phyloP scores from a whole-genome alignment of 2,888 invertebrate species.

The Metallyticus violacea region DNA sequence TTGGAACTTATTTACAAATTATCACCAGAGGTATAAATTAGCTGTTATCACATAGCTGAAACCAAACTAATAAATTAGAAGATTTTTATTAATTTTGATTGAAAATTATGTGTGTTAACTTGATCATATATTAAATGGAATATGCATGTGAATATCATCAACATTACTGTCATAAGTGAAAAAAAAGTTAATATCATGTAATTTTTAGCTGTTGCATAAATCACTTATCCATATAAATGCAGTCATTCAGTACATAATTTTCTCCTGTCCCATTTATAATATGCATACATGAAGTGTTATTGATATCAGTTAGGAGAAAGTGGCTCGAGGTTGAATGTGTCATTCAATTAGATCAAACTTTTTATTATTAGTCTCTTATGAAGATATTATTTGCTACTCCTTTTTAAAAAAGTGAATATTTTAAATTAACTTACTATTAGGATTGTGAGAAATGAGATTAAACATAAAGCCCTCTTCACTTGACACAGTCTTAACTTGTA shows the following conservation, averaged over 20 bases:
- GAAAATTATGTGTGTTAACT: not conserved
- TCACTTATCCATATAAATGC: not conserved
- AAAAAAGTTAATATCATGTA: not conserved
- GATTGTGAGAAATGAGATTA: not conserved
- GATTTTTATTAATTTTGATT: no score
- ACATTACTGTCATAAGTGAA: not conserved
- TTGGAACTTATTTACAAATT: not conserved
- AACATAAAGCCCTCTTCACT: not conserved
- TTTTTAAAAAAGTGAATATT: not conserved
- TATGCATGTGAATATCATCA: no score
- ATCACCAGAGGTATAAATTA: not conserved
- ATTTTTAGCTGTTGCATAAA: not conserved
- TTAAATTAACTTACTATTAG: not conserved
- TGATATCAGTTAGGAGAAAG: not conserved
- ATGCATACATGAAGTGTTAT: not conserved
- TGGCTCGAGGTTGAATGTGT: not conserved
- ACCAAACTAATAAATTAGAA: not conserved
- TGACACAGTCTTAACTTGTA: not conserved
- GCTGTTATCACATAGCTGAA: not conserved
- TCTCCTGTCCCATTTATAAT: not conserved
- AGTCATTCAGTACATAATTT: not conserved
- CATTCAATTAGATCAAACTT: not conserved
- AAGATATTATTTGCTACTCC: not conserved
- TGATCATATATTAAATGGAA: not conserved
- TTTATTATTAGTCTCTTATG: not conserved